Evolutionary conservation across 1,140 invertebrate genomes (phyloP).

Genomic region (Brachionus sp.): DNA sequence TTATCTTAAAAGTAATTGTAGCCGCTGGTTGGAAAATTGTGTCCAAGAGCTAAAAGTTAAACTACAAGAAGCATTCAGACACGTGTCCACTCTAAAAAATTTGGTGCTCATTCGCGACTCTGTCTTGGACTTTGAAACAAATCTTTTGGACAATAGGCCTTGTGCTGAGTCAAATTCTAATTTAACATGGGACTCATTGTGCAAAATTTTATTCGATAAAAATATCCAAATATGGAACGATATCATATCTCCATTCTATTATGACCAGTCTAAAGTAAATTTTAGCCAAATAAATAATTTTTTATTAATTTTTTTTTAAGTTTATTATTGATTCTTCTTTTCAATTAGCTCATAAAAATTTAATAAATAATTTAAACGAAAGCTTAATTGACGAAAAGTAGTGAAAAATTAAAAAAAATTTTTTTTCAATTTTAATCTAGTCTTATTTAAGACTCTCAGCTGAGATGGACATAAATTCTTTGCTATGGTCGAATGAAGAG

Average conservation of each 20-base stretch:
- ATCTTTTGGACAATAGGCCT: not conserved
- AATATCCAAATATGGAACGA: conserved; percentile 14
- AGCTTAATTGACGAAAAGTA: not conserved
- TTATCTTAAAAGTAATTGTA: not conserved
- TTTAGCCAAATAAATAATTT: not conserved
- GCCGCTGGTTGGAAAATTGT: conserved; percentile 6
- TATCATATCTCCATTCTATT: conserved; percentile 7
- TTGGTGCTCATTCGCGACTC: conserved; percentile 34
- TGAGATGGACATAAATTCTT: conserved; percentile 1
- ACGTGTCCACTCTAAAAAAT: conserved; percentile 28
- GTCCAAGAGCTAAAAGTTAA: not conserved
- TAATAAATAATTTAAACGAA: conserved; percentile 15
- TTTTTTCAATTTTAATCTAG: not conserved
- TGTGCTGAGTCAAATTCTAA: not conserved
- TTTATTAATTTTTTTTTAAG: not conserved
- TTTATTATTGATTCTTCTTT: conserved; percentile 21
- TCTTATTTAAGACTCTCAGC: not conserved
- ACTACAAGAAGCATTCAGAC: not conserved
- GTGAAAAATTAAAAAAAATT: not conserved
- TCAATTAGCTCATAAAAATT: not conserved
- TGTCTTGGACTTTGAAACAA: conserved; percentile 20
- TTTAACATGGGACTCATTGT: not conserved
- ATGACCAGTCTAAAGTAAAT: conserved; percentile 17
- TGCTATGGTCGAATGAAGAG: not conserved
- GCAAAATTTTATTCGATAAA: conserved; percentile 1